Evolutionary conservation across 2,113 vertebrate species (phyloP), one percentile per base, ranked within the genome.

Genomic region (Dermatemys mawii): DNA sequence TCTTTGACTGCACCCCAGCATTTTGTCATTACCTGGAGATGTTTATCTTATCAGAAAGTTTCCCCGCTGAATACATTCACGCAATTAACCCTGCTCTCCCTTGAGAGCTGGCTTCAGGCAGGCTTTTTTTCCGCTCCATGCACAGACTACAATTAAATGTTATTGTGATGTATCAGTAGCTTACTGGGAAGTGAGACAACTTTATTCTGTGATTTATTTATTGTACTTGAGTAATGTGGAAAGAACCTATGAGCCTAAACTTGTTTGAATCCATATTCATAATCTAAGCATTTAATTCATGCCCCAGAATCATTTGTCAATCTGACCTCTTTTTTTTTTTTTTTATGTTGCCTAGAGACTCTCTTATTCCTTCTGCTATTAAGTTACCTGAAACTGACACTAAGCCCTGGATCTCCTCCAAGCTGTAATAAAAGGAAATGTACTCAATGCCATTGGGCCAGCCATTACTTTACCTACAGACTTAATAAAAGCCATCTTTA

Each of bases 271-370:
- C 82, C 82, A 51, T 93, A 86, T 49, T 89, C 55, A 16, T 88
- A 92, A 93, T 81, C 48, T 87, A 88, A 46, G 89, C 27, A 14
- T 50, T 54, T 2, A 50, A 29, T 92, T 96, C 14, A 44, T 76
- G 53, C 60, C 76, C 0, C 2, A 55, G 53, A 96, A 86, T 79
- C 17, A 67, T 89, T 95, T 96, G 44, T 94, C 49, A 83, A 3
- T 87, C 16, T 83, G 29, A 29, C 5, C 86, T 27, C 46, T 11
- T 48, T 86, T 48, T 14, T 11, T 10, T 53, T 11, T 48, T 86
- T 48, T 14, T 11, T 10, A 0, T 83, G 16, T 97, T 97, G 87
- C 93, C 86, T 92, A 79, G 91, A 90, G 48, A 92, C 93, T 83
- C 32, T 44, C 83, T n/a, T 53, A 12, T 86, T 38, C 79, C 80